A percentile compares a stretch with the other conserved stretches of the same genome.
phyloP scores from a whole-genome alignment of 2,113 vertebrate species.

The Datnioides undecimradiatus region DNA sequence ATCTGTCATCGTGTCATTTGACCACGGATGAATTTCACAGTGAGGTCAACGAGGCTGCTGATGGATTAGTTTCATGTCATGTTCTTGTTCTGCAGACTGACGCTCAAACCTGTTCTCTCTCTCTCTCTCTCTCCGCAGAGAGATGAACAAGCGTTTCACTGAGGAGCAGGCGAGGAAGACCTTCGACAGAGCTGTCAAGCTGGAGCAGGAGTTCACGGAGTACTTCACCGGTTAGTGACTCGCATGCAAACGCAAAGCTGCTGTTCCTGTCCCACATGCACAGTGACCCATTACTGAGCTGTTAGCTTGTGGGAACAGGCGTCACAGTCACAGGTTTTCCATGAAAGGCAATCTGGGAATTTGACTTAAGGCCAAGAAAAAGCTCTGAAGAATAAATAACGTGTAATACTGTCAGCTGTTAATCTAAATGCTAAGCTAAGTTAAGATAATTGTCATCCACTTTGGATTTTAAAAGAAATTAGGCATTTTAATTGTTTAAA shows the following conservation, averaged over 20 bases:
- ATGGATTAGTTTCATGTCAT: background rate
- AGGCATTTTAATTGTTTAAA: no score
- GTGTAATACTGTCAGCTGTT: no score
- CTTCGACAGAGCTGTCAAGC: constrained; percentile 93
- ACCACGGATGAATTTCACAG: background rate
- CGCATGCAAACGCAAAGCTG: background rate
- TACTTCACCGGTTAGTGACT: constrained; percentile 92
- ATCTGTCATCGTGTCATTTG: background rate
- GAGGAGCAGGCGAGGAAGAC: constrained; percentile 97
- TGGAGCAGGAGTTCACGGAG: constrained; percentile 97
- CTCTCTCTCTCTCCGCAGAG: constrained; percentile 81
- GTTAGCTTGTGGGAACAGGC: background rate
- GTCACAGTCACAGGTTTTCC: background rate
- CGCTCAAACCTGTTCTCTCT: background rate
- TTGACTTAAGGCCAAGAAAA: background rate
- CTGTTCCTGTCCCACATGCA: background rate
- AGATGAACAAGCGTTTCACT: constrained; percentile 96
- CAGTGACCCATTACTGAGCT: background rate
- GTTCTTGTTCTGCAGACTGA: background rate
- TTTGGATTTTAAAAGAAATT: no score
- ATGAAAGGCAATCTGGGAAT: background rate
- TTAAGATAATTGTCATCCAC: no score
- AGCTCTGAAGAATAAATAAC: background rate
- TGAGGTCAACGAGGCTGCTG: background rate
- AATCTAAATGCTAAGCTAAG: no score